Evolutionary conservation across 2,113 vertebrate genomes (phyloP).

Genomic region (Athene cunicularia): DNA sequence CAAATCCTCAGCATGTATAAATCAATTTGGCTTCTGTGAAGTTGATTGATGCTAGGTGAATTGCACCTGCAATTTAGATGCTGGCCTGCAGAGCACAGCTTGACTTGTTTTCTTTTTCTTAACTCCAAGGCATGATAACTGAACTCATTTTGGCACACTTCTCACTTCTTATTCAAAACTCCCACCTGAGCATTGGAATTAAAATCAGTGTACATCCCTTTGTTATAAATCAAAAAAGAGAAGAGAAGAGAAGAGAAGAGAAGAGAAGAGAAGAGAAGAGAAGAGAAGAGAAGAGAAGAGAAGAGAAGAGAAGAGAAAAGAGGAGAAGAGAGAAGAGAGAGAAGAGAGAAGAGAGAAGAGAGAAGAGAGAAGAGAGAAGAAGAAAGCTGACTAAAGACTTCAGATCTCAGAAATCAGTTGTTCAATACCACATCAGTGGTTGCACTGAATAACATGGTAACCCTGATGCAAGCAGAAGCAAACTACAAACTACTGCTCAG

Average conservation of each 20-base stretch:
- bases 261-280: too few species aligned
- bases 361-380: too few species aligned
- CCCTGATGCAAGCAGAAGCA: background rate
- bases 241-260: too few species aligned
- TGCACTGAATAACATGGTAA: background rate
- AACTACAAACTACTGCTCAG: background rate
- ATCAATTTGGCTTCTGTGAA: slow-evolving; percentile 7
- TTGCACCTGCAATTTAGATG: slow-evolving; percentile 33
- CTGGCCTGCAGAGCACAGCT: slow-evolving; percentile 40
- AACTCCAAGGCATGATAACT: background rate
- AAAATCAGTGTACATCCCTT: background rate
- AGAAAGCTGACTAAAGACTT: background rate
- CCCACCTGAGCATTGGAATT: background rate
- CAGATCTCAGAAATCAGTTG: background rate
- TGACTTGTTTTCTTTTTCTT: slow-evolving; percentile 39
- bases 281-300: too few species aligned
- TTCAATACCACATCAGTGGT: background rate
- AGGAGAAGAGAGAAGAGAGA: too few species aligned
- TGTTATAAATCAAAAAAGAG: slow-evolving; percentile 6
- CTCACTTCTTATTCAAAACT: background rate
- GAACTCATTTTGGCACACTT: background rate
- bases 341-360: too few species aligned
- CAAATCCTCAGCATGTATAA: slow-evolving; percentile 13
- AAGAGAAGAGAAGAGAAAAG: too few species aligned
- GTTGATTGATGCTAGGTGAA: slow-evolving; percentile 1